Evolutionary conservation across 2,888 invertebrate genomes (phyloP), one percentile per base, ranked within the genome.

Genomic region (Pterobdella sp.): DNA sequence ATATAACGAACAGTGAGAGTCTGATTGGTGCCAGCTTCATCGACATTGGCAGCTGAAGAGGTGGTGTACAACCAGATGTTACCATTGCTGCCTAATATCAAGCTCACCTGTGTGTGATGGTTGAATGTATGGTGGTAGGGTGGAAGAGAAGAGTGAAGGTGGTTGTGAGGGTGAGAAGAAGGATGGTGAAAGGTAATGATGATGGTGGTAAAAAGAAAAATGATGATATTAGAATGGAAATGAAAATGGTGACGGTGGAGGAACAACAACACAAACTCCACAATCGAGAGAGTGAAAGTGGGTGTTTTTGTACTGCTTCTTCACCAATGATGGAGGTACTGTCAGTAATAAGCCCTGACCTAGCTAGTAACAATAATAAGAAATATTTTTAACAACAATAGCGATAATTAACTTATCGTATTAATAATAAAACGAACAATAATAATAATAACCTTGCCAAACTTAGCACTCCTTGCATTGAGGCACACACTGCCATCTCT

Each of bases 1-100:
- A 22, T 18, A 35, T 31, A 10, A 56, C 42, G 7, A 73, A 84
- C 88, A 78, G 88, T 88, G 68, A 91, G 84, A 84, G 91, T 90
- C 80, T 91, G 90, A 0, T 89, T 87, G 80, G 91, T 92, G 29
- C 91, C 91, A 29, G 84, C 85, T 1, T 82, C 81, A 66, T 81
- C 79, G 56, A 80, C 81, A 0, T 80, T 78, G 36, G 88, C 88
- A 71, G 88, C 88, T 65, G 87, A 85, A 4, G 86, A 85, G 26
- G 84, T 84, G 0, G 93, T 91, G 74, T 90, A 90, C 74, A 97
- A 90, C 94, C 95, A 98, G 76, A 98, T 89, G 80, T 90, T 94
- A 0, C 98, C 98, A 84, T 97, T 96, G 82, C 94, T 94, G 7
- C 97, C 97, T 34, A 98, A 87, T 75, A 98, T 94, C 32, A 97